A percentile compares a stretch with the other conserved stretches of the same genome.
These are phyloP conservation scores for Amblyraja radiata DNA, from an alignment of 2,797 vertebrate genomes.

Conservation along the genomic window DNA sequence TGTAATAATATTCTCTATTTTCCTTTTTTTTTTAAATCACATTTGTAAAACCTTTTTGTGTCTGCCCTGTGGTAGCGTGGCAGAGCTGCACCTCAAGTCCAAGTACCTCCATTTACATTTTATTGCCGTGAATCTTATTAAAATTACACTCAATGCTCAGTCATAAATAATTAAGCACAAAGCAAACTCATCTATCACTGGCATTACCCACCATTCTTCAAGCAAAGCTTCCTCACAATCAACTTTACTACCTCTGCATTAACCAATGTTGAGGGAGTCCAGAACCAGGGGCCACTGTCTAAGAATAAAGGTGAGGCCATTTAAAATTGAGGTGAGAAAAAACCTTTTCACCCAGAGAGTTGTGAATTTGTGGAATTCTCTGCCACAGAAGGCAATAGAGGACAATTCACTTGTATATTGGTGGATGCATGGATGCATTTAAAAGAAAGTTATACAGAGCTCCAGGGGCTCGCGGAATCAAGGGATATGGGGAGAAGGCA, in stretches of 20 bases:
- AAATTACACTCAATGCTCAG: conserved; percentile 32
- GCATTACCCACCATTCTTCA: conserved; percentile 30
- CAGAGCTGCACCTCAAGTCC: conserved; percentile 15
- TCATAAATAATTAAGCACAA: conserved; percentile 37
- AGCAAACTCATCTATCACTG: conserved; percentile 37
- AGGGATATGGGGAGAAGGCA: too few species aligned
- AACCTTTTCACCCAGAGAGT: too few species aligned
- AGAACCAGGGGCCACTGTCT: too few species aligned
- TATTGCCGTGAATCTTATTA: conserved; percentile 34
- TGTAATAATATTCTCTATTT: conserved; percentile 22
- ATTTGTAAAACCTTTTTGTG: conserved; percentile 24
- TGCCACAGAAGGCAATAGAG: too few species aligned
- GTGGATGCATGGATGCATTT: too few species aligned
- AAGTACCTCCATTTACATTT: conserved; percentile 32
- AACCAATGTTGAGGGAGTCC: background rate
- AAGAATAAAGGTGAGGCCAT: too few species aligned
- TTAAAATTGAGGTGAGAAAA: too few species aligned
- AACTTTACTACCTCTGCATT: conserved; percentile 7
- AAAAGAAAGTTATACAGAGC: too few species aligned
- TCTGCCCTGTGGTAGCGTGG: conserved; percentile 11
- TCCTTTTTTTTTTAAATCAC: conserved; percentile 16
- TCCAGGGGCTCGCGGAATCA: too few species aligned
- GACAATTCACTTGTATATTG: too few species aligned
- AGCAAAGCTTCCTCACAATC: conserved; percentile 23
- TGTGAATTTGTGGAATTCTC: too few species aligned